Base-by-base conservation (phyloP, 2,888 invertebrate species). In the Halocaridina rubra region DNA sequence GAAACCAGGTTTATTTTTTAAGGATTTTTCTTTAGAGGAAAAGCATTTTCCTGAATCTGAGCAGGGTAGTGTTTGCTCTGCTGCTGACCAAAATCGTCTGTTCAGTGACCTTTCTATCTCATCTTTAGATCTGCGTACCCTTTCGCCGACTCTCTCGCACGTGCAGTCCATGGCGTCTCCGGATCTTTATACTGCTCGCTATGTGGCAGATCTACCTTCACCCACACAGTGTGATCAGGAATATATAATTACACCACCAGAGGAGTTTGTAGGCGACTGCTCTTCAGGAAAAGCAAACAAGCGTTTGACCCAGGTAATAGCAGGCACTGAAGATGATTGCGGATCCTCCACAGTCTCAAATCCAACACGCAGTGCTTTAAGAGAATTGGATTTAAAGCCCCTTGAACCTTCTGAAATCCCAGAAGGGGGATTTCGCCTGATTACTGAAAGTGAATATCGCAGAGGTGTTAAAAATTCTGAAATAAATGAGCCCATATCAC, bases 371-470 rank as follows among this genome's bases (percentile, higher is more conserved):
- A 59, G 72, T 5, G 13, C 59, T 4, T 22, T 16, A n/a, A 29
- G 39, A 24, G 10, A 33, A 71, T 22, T 8, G 27, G 57, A 46
- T 27, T 33, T 22, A 8, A 27, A n/a, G 57, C 29, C 19, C 2
- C 19, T 3, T 10, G 30, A 22, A 13, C 30, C 33, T 10, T 2
- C 19, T 24, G 71, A 24, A 24, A 53, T 0, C 10, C 22, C 39
- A 3, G 29, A 29, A 0, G 81, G 33, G 19, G 13, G 32, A 10
- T 84, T 84, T 30, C 64, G 79, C 5, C 79, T 84, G 7, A 67
- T 84, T 29, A 84, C 84, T 7, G 84, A 84, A 27, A 32, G 67
- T 22, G 84, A 84, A 33, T 84, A 84, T 64, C 79, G 1, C 46
- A 33, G 29, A 16, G 75, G 27, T 7, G 7, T 53, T 3, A 19